phyloP scores from a whole-genome alignment of 2,797 vertebrate species.

The Hoplostethus mediterraneus region DNA sequence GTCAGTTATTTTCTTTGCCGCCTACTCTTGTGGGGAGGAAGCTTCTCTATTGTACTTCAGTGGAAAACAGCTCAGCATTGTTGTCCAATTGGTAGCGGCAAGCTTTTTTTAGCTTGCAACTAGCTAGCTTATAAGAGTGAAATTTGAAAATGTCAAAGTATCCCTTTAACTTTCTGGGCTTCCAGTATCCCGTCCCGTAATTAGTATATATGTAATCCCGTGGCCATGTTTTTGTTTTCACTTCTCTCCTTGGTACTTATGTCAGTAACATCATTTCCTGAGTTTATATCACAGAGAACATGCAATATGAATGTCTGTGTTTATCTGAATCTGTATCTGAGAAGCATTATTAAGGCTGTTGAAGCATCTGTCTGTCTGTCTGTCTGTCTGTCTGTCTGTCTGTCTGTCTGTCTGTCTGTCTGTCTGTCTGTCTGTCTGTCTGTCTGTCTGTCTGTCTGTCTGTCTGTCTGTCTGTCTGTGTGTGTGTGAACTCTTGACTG shows the following conservation, averaged over 20 bases:
- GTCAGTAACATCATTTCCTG: conserved; percentile 12
- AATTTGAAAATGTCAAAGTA: too few relatives aligned
- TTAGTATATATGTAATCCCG: too few relatives aligned
- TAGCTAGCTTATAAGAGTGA: background rate
- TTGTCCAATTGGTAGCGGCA: background rate
- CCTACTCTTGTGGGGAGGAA: too few relatives aligned
- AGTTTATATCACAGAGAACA: conserved; percentile 31
- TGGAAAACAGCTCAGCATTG: too few relatives aligned
- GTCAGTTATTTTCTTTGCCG: too few relatives aligned
- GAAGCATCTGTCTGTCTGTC: conserved; percentile 8
- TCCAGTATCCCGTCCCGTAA: too few relatives aligned
- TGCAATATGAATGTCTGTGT: background rate
- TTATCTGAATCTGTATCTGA: conserved; percentile 3
- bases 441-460: conserved; percentile 6
- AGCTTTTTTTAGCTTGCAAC: background rate
- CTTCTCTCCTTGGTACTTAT: background rate
- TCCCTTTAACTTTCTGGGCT: too few relatives aligned
- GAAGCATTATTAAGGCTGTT: too few relatives aligned
- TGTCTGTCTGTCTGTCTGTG: conserved; percentile 10
- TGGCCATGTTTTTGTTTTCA: too few relatives aligned
- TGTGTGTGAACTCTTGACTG: conserved; percentile 7
- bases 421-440: conserved; percentile 14
- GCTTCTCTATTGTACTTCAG: too few relatives aligned
- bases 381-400: background rate
- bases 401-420: conserved; percentile 17